Evolutionary conservation across 2,888 invertebrate genomes (phyloP).

Genomic region (Drosophila fungiperda): DNA sequence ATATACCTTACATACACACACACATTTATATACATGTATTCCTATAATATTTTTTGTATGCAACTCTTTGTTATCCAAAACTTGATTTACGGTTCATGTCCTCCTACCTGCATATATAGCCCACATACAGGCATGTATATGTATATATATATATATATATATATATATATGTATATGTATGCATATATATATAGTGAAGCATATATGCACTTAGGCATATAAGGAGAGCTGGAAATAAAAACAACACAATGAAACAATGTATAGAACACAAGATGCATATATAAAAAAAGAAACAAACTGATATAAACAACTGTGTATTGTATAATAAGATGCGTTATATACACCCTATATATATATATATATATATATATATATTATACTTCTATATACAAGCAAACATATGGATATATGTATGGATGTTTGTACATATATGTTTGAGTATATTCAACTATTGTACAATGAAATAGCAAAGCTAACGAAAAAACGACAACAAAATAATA

Average conservation of each 20-base stretch:
- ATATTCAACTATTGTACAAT: constrained; percentile 69
- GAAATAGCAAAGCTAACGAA: constrained; percentile 65
- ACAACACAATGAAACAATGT: constrained; percentile 66
- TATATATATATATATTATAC: constrained; percentile 39
- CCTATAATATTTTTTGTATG: constrained; percentile 66
- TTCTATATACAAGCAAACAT: constrained; percentile 47
- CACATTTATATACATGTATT: constrained; percentile 72
- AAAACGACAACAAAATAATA: constrained; percentile 20
- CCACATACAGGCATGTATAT: constrained; percentile 41
- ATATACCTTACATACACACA: constrained; percentile 44
- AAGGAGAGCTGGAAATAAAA: constrained; percentile 63
- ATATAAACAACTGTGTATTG: constrained; percentile 38
- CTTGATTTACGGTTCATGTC: constrained; percentile 53
- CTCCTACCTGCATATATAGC: constrained; percentile 54
- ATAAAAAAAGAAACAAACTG: constrained; percentile 22
- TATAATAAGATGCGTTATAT: constrained; percentile 55
- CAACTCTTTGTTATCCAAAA: constrained; percentile 39
- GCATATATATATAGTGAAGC: constrained; percentile 18
- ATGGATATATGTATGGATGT: constrained; percentile 16
- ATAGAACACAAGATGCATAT: constrained; percentile 60
- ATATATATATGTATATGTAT: constrained; percentile 17
- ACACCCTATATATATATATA: constrained; percentile 48
- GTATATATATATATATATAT: constrained; percentile 27
- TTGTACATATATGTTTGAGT: constrained; percentile 23
- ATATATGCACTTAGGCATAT: constrained; percentile 46